Base-by-base conservation (phyloP, 2,113 vertebrate genomes). In the Mus pahari region DNA sequence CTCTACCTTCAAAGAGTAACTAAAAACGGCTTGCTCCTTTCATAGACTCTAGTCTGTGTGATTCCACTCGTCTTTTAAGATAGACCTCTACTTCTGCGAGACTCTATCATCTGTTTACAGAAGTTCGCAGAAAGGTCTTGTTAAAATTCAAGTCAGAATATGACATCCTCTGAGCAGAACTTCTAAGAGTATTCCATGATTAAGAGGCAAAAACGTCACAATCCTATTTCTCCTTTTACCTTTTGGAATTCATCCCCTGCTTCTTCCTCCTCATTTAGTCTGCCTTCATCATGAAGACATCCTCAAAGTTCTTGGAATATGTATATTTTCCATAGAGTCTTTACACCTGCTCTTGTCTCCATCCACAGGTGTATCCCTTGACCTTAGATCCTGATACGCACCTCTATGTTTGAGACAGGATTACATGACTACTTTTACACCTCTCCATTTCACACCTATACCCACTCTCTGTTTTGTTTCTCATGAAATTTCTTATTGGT, bases 391-490 rank as follows among this genome's bases (percentile, higher is more conserved):
- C 73, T 93, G 36, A n/a, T 58, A 53, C 9, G 60, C 58, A 22
- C 64, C 12, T 60, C 3, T 60, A 20, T 33, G 24, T 82, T 82
- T 58, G 36, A 58, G 17, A 53, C 50, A 79, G 50, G 7, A 55
- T 79, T 55, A 55, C 8, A 22, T 55, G 22, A 12, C 53, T 14
- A 82, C 12, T 82, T 82, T 82, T 39, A 64, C 55, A n/a, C 20
- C 36, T 48, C 79, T 82, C 53, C 36, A 60, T 6, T 82, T 39
- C n/a, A 36, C 22, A 62, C 5, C 6, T 89, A 39, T 1, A 86
- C 5, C 39, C 26, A 74, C 53, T 53, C 70, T 20, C 45, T 89
- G 50, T 39, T 95, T 91, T 14, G 71, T 83, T 97, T 92, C 45
- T 93, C 79, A 73, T 24, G 83, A 33, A 8, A 17, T 75, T 14